Conservation (phyloP, 2,113 vertebrate species). For the Parus major region DNA sequence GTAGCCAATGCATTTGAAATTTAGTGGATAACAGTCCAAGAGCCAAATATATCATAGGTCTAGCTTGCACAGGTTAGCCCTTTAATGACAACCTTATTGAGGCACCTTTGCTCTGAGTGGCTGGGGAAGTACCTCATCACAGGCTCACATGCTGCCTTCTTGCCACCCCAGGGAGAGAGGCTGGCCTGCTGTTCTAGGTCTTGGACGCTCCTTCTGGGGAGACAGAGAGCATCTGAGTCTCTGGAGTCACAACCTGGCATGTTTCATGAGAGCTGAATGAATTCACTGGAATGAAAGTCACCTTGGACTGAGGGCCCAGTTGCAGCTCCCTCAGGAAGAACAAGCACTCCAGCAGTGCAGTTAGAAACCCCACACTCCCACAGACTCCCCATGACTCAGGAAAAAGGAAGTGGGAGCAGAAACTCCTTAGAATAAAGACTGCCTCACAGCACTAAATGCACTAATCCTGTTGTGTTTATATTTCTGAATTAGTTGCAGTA, state of each 20-base stretch:
- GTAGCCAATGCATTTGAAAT: not conserved
- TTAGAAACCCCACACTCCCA: not conserved
- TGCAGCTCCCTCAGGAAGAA: not conserved
- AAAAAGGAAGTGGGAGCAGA: not conserved
- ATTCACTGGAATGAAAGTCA: not conserved
- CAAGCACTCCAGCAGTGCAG: not conserved
- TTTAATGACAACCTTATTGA: not conserved
- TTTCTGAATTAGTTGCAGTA: not conserved
- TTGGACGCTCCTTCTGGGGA: not conserved
- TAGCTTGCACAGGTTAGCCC: not conserved
- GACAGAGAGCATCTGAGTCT: not conserved
- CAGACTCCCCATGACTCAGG: not conserved
- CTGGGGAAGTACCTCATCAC: not conserved
- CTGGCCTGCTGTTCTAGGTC: not conserved
- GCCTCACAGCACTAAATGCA: not conserved
- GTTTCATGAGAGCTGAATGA: not conserved
- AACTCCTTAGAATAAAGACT: not conserved
- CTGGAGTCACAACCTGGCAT: not conserved
- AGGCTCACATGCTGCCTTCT: not conserved
- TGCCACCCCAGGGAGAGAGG: rapidly evolving
- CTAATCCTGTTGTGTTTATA: not conserved
- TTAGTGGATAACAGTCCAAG: not conserved
- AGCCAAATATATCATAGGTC: not conserved
- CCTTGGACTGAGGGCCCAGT: not conserved
- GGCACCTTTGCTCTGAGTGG: not conserved